phyloP scores from a whole-genome alignment of 2,888 invertebrate species.

The Lithosia quadra region DNA sequence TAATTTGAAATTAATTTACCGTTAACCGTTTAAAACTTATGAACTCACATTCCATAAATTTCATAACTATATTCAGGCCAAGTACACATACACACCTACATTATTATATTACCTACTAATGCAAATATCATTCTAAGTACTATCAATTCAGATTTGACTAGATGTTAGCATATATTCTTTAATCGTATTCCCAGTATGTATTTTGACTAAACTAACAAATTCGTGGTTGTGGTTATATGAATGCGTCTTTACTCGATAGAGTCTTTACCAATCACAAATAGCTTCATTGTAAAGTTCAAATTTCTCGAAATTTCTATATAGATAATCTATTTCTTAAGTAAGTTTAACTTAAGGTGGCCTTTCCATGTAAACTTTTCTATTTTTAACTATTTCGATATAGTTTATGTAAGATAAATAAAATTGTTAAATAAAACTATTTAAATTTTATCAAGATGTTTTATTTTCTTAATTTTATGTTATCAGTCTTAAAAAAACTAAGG shows the following conservation, averaged over 20 bases:
- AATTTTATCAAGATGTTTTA: conserved; percentile 57
- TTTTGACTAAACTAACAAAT: conserved; percentile 18
- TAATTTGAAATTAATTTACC: no score
- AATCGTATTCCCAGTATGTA: not conserved
- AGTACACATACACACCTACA: not conserved
- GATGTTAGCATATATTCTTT: conserved; percentile 1
- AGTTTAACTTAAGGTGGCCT: conserved; percentile 78
- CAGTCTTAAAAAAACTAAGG: conserved; percentile 55
- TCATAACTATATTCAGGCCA: not conserved
- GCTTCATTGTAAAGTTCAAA: conserved; percentile 42
- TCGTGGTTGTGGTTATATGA: conserved; percentile 35
- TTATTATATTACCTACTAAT: not conserved
- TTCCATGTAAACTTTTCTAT: conserved; percentile 83
- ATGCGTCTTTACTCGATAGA: conserved; percentile 39
- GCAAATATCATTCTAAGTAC: not conserved
- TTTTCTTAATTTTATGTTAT: conserved; percentile 45
- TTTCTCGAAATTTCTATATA: conserved; percentile 35
- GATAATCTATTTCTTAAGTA: conserved; percentile 52
- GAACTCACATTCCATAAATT: conserved; percentile 1
- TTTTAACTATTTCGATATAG: conserved; percentile 80
- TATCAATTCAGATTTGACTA: not conserved
- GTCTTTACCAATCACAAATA: conserved; percentile 14
- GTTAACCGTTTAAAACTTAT: not conserved
- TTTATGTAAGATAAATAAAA: conserved; percentile 77
- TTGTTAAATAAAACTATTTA: conserved; percentile 62